Percentiles rank a stretch among this genome's conserved stretches.
Evolutionary conservation across 2,888 invertebrate genomes (phyloP).

Genomic region (Monochamus alternatus): DNA sequence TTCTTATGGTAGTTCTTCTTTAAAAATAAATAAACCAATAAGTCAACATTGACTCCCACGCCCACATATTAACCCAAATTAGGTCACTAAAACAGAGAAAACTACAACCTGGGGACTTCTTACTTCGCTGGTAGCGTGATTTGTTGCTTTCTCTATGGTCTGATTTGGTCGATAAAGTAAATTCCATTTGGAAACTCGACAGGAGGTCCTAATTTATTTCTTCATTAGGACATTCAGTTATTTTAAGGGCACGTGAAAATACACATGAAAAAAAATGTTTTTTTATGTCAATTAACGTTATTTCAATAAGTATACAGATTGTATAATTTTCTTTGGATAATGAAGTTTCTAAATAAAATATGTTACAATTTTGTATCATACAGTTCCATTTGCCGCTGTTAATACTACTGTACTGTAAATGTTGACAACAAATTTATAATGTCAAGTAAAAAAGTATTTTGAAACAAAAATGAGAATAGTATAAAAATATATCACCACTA

Average conservation of each 20-base stretch:
- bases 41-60: background rate
- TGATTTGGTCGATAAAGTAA: slow-evolving; percentile 28
- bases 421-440: too few species aligned
- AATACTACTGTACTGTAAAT: too few species aligned
- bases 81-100: slow-evolving; percentile 33
- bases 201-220: slow-evolving; percentile 22
- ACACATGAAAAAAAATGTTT: background rate
- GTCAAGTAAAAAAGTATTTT: too few species aligned
- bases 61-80: slow-evolving; percentile 21
- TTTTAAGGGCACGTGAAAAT: background rate
- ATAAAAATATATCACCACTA: too few species aligned
- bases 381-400: too few species aligned
- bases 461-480: too few species aligned
- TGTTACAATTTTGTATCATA: too few species aligned
- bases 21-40: slow-evolving; percentile 11
- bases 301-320: too few species aligned
- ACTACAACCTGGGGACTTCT: slow-evolving; percentile 31
- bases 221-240: slow-evolving; percentile 17
- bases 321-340: too few species aligned
- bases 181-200: slow-evolving; percentile 16
- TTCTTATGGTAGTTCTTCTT: background rate
- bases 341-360: too few species aligned
- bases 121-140: slow-evolving; percentile 20
- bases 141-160: slow-evolving; percentile 23
- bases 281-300: background rate